Evolutionary conservation across 2,113 vertebrate species (phyloP).

Genomic region (Anser cygnoides): DNA sequence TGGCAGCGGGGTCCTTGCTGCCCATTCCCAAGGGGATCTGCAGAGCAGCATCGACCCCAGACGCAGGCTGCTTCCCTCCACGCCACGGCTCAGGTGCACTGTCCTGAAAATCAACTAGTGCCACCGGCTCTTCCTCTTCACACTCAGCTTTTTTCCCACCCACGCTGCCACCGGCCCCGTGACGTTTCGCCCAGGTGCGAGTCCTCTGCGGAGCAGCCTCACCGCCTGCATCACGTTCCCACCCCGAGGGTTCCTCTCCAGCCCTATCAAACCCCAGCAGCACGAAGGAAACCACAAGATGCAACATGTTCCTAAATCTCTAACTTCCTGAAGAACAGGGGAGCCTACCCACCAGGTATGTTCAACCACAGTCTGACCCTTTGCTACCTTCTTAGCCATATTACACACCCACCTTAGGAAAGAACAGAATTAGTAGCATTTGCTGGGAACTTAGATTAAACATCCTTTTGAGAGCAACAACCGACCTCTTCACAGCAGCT

Average conservation of each 20-base stretch:
- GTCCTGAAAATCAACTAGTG: not conserved
- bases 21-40: rapidly evolving
- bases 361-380: not conserved
- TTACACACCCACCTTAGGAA: not conserved
- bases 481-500: not conserved
- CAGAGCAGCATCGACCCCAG: not conserved
- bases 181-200: not conserved
- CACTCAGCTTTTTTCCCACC: not conserved
- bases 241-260: no score
- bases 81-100: not conserved
- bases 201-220: not conserved
- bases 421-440: rapidly evolving
- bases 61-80: not conserved
- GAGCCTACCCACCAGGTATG: no score
- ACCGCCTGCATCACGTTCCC: no score
- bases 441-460: not conserved
- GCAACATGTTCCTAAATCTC: not conserved
- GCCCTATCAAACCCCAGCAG: not conserved
- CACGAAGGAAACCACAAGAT: not conserved
- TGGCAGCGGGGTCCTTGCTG: not conserved
- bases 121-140: not conserved
- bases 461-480: not conserved
- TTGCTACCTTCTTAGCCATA: not conserved
- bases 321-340: not conserved
- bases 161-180: not conserved